These are phyloP conservation scores for Vandiemenella viatica DNA, from an alignment of 2,888 invertebrate species.

Conservation along the genomic window DNA sequence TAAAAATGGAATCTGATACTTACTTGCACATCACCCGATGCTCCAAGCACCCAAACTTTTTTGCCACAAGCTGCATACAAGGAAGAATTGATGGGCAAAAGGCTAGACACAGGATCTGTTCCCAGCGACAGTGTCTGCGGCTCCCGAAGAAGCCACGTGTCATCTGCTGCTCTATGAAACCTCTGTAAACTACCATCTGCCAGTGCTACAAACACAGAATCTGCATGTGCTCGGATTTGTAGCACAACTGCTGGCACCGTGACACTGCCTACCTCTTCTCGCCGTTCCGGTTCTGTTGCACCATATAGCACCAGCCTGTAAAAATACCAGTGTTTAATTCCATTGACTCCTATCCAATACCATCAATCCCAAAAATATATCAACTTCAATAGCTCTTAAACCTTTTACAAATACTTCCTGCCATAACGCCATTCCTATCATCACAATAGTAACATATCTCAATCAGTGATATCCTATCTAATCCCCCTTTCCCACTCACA, in stretches of 20 bases:
- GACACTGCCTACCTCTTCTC: conserved; percentile 50
- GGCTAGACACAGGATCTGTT: conserved; percentile 55
- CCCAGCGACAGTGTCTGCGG: conserved; percentile 56
- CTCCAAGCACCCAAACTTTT: conserved; percentile 69
- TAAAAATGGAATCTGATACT: too few relatives aligned
- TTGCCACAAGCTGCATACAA: conserved; percentile 77
- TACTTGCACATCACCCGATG: conserved; percentile 58
- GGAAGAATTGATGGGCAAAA: conserved; percentile 39
- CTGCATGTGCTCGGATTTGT: conserved; percentile 69
- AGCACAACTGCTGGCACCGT: conserved; percentile 53
- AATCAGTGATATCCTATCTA: too few relatives aligned
- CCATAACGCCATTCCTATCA: too few relatives aligned
- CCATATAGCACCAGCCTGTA: conserved; percentile 58
- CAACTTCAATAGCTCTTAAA: too few relatives aligned
- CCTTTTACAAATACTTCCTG: too few relatives aligned
- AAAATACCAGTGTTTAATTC: background rate
- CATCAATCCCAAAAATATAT: too few relatives aligned
- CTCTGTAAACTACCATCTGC: conserved; percentile 64
- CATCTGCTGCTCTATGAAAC: conserved; percentile 47
- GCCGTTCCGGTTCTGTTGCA: conserved; percentile 72
- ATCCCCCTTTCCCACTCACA: too few relatives aligned
- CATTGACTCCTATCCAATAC: too few relatives aligned
- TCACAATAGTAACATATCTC: too few relatives aligned
- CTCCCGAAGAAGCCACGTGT: conserved; percentile 58
- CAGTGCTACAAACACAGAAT: conserved; percentile 76